These are phyloP conservation scores for Luscinia luscinia DNA, from an alignment of 2,797 vertebrate species.

Conservation along the genomic window DNA sequence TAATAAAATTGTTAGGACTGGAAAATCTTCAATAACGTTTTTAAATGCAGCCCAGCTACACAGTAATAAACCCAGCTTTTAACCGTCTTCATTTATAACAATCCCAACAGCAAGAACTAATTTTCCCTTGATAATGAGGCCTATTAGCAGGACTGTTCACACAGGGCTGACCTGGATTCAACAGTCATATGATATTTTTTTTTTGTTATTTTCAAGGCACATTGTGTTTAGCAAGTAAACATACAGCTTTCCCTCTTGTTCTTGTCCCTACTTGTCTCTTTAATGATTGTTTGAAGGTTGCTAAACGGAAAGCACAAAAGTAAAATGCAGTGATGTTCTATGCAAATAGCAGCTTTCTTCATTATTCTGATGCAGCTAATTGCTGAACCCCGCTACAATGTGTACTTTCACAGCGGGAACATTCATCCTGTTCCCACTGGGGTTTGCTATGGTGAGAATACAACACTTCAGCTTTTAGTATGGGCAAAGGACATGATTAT, in stretches of 20 bases:
- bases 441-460: constrained; percentile 8
- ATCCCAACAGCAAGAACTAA: constrained; percentile 54
- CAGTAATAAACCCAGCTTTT: constrained; percentile 47
- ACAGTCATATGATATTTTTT: neutral
- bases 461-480: constrained; percentile 7
- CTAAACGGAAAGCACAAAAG: constrained; percentile 1
- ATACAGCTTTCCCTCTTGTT: constrained; percentile 29
- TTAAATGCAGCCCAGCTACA: constrained; percentile 25
- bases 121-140: constrained; percentile 55
- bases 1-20: constrained; percentile 65
- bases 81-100: constrained; percentile 36
- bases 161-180: constrained; percentile 58
- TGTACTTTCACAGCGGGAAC: constrained; percentile 26
- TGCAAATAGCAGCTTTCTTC: constrained; percentile 58
- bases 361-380: constrained; percentile 61
- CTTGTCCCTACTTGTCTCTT: constrained; percentile 35
- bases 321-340: constrained; percentile 47
- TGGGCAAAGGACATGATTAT: neutral
- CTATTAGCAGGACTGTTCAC: constrained; percentile 48
- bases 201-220: neutral
- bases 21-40: constrained; percentile 54
- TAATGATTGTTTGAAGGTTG: constrained; percentile 19
- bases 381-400: neutral
- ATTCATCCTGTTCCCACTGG: constrained; percentile 21
- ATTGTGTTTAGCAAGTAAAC: neutral